A percentile compares a stretch with the other conserved stretches of the same genome.
These are phyloP conservation scores for Megathymus violae DNA, from an alignment of 1,140 invertebrate genomes.

Conservation along the genomic window DNA sequence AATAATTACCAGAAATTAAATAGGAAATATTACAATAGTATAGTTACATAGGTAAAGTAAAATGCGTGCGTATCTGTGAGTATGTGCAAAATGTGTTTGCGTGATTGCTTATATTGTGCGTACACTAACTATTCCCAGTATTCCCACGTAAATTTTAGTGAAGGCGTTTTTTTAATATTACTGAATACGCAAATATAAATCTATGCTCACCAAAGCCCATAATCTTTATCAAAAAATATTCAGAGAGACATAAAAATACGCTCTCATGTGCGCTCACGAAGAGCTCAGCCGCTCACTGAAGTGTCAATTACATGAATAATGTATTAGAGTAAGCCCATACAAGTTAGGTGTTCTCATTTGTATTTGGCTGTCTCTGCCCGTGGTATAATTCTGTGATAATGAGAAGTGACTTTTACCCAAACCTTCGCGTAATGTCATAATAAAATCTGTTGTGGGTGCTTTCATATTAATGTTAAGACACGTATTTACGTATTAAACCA, in stretches of 20 bases:
- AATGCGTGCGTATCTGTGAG: too few relatives aligned
- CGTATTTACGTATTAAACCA: too few relatives aligned
- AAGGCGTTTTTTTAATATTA: neutral
- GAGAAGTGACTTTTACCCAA: constrained; percentile 18
- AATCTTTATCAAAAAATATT: constrained; percentile 9
- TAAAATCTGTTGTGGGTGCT: too few relatives aligned
- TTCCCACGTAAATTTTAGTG: too few relatives aligned
- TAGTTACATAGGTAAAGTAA: too few relatives aligned
- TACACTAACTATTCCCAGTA: too few relatives aligned
- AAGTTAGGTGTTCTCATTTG: constrained; percentile 35
- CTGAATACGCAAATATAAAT: neutral
- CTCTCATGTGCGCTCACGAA: neutral
- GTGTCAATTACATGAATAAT: constrained; percentile 44
- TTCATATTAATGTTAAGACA: too few relatives aligned
- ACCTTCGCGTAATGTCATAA: constrained; percentile 4
- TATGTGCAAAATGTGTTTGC: too few relatives aligned
- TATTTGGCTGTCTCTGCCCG: constrained; percentile 18
- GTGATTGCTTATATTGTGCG: too few relatives aligned
- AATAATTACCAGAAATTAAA: too few relatives aligned
- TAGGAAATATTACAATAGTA: too few relatives aligned
- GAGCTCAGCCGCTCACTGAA: constrained; percentile 6
- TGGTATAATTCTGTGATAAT: constrained; percentile 30
- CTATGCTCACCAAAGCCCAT: neutral
- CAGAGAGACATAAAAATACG: constrained; percentile 21
- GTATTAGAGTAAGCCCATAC: constrained; percentile 39